Conservation (phyloP, 2,888 invertebrate species). For the Oscheius sp. region DNA sequence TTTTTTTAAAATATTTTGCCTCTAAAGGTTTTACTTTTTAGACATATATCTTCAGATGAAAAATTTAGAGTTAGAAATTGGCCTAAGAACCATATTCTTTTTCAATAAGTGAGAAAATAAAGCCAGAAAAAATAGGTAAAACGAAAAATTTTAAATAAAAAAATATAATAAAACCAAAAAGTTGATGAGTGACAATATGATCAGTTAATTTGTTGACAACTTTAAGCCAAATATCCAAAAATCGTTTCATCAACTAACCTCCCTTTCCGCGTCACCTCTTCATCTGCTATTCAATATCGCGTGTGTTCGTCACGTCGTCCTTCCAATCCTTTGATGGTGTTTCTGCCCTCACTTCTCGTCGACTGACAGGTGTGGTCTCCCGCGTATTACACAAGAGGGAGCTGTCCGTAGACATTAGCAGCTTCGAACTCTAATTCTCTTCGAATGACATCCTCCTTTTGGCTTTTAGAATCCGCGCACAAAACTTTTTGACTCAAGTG, state of each 20-base stretch:
- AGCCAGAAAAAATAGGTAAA: no score
- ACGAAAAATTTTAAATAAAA: no score
- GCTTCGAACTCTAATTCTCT: constrained; percentile 14
- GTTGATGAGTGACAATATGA: no score
- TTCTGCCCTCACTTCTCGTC: not conserved
- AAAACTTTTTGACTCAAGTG: constrained; percentile 5
- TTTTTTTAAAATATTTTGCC: no score
- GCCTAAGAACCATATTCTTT: no score
- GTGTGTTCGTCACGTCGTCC: not conserved
- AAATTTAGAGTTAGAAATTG: no score
- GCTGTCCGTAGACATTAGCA: constrained; percentile 11
- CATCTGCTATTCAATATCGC: constrained; percentile 90
- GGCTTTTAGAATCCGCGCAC: not conserved
- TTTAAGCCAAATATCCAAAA: no score
- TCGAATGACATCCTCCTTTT: not conserved
- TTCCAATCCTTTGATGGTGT: not conserved
- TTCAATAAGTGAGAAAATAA: no score
- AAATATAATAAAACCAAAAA: no score
- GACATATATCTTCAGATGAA: no score
- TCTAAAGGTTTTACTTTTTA: no score
- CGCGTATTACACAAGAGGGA: not conserved
- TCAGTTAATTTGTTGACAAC: no score
- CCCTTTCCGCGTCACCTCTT: constrained; percentile 90
- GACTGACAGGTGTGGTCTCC: not conserved
- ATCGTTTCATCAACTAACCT: not conserved